Percentiles rank a stretch among this genome's conserved stretches.
Conservation (phyloP, 2,113 vertebrate species). For the Callocephalon fimbriatum region DNA sequence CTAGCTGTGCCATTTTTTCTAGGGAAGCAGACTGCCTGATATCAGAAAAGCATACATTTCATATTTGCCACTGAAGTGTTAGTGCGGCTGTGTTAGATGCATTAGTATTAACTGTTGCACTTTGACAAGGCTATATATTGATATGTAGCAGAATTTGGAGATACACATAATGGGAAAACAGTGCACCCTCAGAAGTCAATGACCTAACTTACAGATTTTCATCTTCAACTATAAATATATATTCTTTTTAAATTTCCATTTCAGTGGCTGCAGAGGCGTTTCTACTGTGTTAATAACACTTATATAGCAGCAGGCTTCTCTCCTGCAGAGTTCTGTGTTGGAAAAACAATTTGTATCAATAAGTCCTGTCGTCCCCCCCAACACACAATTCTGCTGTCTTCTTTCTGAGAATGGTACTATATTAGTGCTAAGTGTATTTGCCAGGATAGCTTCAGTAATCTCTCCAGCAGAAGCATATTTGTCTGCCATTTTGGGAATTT, state of each 20-base stretch:
- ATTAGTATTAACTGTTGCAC: constrained; percentile 56
- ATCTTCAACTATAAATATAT: neutral
- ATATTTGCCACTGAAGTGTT: neutral
- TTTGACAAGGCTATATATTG: neutral
- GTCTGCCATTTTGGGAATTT: constrained; percentile 93
- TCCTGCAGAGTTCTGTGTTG: constrained; percentile 53
- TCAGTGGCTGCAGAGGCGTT: constrained; percentile 1
- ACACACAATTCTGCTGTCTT: constrained; percentile 27
- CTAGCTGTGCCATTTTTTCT: neutral
- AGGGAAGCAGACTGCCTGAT: neutral
- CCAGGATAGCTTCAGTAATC: constrained; percentile 88
- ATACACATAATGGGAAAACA: neutral
- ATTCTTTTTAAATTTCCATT: neutral
- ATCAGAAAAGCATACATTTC: neutral
- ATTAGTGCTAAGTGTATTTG: constrained; percentile 79
- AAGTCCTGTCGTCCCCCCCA: neutral
- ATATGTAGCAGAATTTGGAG: constrained; percentile 2
- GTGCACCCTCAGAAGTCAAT: neutral
- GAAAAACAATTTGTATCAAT: constrained; percentile 49
- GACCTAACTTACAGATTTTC: constrained; percentile 24
- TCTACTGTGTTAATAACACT: constrained; percentile 12
- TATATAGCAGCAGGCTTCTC: neutral
- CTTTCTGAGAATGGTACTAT: constrained; percentile 56
- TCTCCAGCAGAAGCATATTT: constrained; percentile 88
- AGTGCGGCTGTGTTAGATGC: neutral